These are phyloP conservation scores for Mixornis gularis DNA, from an alignment of 2,113 vertebrate genomes.

Conservation along the genomic window DNA sequence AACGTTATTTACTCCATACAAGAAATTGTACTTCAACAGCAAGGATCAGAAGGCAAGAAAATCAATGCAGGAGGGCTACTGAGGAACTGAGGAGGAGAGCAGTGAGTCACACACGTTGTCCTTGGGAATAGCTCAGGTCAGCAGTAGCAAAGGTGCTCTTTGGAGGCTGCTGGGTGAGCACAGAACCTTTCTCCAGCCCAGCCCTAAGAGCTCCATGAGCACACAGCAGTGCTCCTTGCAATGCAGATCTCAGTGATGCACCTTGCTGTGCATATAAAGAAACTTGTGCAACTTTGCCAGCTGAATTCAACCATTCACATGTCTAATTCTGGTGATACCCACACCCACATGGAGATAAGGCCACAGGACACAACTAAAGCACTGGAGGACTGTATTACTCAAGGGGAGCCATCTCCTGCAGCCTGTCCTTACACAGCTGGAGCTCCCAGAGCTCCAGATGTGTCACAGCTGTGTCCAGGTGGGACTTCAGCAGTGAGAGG, in stretches of 20 bases:
- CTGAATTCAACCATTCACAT: neutral
- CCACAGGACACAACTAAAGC: neutral
- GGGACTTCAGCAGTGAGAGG: neutral
- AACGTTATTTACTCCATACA: neutral
- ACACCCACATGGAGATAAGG: accelerated
- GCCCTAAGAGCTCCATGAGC: neutral
- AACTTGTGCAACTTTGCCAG: neutral
- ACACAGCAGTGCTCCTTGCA: neutral
- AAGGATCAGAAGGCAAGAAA: neutral
- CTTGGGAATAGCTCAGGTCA: neutral
- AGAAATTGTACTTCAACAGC: neutral
- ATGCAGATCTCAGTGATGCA: neutral
- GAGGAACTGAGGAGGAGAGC: neutral
- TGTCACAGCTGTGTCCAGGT: neutral
- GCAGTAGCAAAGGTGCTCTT: neutral
- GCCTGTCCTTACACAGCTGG: neutral
- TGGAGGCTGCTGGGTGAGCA: neutral
- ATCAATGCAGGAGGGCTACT: neutral
- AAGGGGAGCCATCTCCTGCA: neutral
- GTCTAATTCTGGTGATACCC: neutral
- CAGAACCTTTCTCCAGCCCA: neutral
- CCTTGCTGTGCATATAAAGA: neutral
- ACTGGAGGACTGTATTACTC: neutral
- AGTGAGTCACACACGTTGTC: accelerated
- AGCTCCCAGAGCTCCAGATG: neutral